Base-by-base conservation (phyloP, 2,888 invertebrate species). In the Zygogramma bicolorata region DNA sequence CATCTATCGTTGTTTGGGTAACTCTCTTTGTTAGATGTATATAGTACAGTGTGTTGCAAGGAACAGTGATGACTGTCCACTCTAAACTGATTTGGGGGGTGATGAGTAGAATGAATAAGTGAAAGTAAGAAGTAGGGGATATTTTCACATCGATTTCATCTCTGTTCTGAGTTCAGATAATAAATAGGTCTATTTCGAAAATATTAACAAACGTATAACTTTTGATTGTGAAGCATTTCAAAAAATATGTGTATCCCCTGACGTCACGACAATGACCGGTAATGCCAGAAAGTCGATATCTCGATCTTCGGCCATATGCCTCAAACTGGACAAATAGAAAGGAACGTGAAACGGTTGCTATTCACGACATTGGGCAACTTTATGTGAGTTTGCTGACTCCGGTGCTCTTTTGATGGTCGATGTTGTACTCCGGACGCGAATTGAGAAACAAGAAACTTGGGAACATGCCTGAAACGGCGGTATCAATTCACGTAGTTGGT, bases 371-470 rank as follows among this genome's bases (percentile, higher is more conserved):
- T 68, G 68, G 65, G 74, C 68, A 71, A 74, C 65, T 74, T 74
- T 71, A 46, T 63, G 59, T 58, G 34, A 71, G 68, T 74, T 68
- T 34, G 65, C 61, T 66, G 53, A 53, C 27, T 53, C n/a, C 13
- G n/a, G n/a, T 65, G 68, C 68, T 68, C 71, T 65, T 74, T 74
- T 74, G 74, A 74, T 74, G 71, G 74, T 68, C 70, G 61, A 68
- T 74, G 65, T 61, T 68, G 40, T 65, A 74, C 71, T 71, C 74
- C 34, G 59, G 68, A 65, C 74, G 71, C 74, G 74, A 61, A 25
- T 53, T 40, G 8, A 61, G 74, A 71, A 74, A 71, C 74, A 68
- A 65, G 74, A 74, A 74, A 74, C 74, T 74, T 74, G 70, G 60
- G 68, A 38, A 71, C 73, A 73, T 46, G 63, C 65, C 10, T 27